A percentile compares a stretch with the other conserved stretches of the same genome.
phyloP scores from a whole-genome alignment of 2,113 vertebrate species.

The Platanista minor region DNA sequence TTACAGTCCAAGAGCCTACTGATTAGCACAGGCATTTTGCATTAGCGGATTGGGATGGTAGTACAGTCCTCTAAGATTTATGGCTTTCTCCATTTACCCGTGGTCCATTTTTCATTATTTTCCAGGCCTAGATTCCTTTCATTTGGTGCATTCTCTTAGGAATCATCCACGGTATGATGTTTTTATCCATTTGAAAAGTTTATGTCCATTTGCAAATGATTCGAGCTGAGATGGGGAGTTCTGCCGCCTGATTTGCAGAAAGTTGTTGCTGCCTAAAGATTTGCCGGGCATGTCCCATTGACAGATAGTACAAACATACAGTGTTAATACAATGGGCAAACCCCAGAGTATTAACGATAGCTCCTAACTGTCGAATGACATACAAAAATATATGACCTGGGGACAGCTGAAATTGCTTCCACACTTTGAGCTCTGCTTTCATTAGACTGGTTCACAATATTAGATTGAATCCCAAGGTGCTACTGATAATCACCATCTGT shows the following conservation, averaged over 20 bases:
- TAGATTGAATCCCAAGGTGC: slow-evolving; percentile 68
- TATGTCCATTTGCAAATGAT: slow-evolving; percentile 17
- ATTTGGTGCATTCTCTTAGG: slow-evolving; percentile 1
- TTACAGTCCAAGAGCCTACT: neutral
- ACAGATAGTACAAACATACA: slow-evolving; percentile 14
- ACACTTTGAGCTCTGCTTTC: slow-evolving; percentile 66
- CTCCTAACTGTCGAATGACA: slow-evolving; percentile 56
- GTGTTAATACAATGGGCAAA: slow-evolving; percentile 64
- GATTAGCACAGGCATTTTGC: neutral
- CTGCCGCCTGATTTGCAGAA: neutral
- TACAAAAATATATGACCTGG: slow-evolving; percentile 68
- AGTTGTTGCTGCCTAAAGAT: slow-evolving; percentile 5
- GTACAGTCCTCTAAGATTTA: neutral
- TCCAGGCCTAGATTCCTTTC: neutral
- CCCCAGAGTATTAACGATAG: slow-evolving; percentile 50
- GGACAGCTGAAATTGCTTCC: slow-evolving; percentile 75
- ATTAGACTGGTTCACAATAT: slow-evolving; percentile 67
- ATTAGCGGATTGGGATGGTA: neutral
- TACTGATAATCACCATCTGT: slow-evolving; percentile 68
- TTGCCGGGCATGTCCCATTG: neutral
- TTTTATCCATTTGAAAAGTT: slow-evolving; percentile 14
- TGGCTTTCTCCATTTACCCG: neutral
- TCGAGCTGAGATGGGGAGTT: neutral
- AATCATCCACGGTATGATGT: neutral
- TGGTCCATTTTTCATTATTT: slow-evolving; percentile 7